Conservation (phyloP, 2,888 invertebrate species). For the Machimus atricapillus region DNA sequence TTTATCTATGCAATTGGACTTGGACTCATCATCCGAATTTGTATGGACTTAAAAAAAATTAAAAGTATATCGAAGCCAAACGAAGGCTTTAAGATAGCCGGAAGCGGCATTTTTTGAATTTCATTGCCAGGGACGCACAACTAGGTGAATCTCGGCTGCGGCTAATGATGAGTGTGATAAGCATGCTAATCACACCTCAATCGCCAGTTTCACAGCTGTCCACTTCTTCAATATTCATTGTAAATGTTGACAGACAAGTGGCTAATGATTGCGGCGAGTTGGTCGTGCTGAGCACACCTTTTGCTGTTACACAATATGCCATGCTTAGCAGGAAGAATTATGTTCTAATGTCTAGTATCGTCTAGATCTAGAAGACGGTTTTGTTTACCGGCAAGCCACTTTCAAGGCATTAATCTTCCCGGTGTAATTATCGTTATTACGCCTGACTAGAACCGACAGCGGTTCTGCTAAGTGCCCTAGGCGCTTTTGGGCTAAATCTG, state of each 20-base stretch:
- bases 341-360: not conserved
- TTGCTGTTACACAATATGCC: not conserved
- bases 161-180: constrained; percentile 1
- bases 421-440: constrained; percentile 15
- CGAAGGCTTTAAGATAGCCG: not conserved
- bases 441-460: not conserved
- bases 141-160: not conserved
- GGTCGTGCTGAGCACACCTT: constrained; percentile 28
- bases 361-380: not conserved
- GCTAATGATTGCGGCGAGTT: constrained; percentile 16
- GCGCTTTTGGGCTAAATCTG: not conserved
- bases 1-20: not conserved
- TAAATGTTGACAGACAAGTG: not conserved
- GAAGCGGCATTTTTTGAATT: not conserved
- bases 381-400: not conserved
- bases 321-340: constrained; percentile 10
- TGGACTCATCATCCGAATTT: not conserved
- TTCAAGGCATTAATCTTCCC: not conserved
- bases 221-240: not conserved
- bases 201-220: not conserved
- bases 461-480: not conserved
- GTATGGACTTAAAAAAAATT: not conserved
- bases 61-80: not conserved
- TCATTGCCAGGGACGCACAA: not conserved
- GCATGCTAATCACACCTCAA: constrained; percentile 1